Evolutionary conservation across 2,113 vertebrate genomes (phyloP), one percentile per base, ranked within the genome.

Genomic region (Ellobius talpinus): DNA sequence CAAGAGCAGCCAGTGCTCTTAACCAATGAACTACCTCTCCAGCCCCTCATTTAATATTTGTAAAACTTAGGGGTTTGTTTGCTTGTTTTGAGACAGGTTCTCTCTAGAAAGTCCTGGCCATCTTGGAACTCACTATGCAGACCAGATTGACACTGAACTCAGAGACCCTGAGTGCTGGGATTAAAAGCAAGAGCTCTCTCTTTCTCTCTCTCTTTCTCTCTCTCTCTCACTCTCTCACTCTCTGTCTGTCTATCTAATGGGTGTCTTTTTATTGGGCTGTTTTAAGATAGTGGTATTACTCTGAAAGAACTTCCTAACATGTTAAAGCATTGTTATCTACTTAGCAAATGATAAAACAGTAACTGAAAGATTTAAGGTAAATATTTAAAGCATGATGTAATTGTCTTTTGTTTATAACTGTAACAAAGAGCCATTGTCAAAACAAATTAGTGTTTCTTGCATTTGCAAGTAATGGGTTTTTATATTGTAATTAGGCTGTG

Each of bases 381-480:
- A 91, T 55, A 93, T 90, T 78, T 84, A 96, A 65, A 95, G 74
- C 42, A n/a, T 26, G 61, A 81, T 29, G 73, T 61, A 65, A 81
- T 23, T 61, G 50, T 86, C 72, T 31, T 74, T 70, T 68, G 42
- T 50, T 50, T 42, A 70, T 36, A 33, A 68, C 31, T 78, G 74
- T 81, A 94, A 91, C n/a, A 89, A 85, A 86, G 63, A 68, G 39
- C 92, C 39, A 92, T n/a, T 66, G 24, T 39, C 82, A 91, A 23
- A 86, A 90, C 36, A 94, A 42, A 89, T 89, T 85, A 68, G 7
- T 73, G 78, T 74, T 94, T 87, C 89, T 87, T 81, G 66, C 39
- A 94, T 76, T 70, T 90, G 39, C 73, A 92, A 73, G 85, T 94
- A 91, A 42, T 50, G 26, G 68, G 36, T 90, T 93, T 90, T 87